These are phyloP conservation scores for Melanotaenia parkinsoni DNA, from an alignment of 2,797 vertebrate species.

Conservation along the genomic window DNA sequence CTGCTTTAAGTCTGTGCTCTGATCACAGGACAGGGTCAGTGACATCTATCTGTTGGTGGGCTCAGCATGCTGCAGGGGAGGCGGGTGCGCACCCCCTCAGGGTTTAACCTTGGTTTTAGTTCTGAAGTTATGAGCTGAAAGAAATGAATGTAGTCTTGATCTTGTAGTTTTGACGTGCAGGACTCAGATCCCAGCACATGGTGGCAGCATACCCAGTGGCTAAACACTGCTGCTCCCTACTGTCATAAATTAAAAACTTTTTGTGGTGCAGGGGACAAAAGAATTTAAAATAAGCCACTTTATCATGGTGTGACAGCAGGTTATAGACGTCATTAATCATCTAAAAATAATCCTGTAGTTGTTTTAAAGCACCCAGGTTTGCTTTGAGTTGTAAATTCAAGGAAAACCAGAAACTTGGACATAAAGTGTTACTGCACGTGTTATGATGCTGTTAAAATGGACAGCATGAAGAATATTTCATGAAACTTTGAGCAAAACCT, in stretches of 20 bases:
- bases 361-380: not conserved
- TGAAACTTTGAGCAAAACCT: constrained; percentile 1
- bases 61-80: constrained; percentile 23
- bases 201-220: constrained; percentile 75
- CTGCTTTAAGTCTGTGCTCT: constrained; percentile 53
- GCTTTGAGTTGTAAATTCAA: constrained; percentile 15
- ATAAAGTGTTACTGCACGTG: not conserved
- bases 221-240: not conserved
- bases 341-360: not conserved
- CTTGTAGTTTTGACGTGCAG: constrained; percentile 51
- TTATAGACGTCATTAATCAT: constrained; percentile 23
- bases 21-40: constrained; percentile 61
- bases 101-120: constrained; percentile 27
- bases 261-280: constrained; percentile 9
- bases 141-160: constrained; percentile 24
- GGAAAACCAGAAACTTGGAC: constrained; percentile 18
- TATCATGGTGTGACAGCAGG: not conserved
- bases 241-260: not conserved
- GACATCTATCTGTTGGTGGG: constrained; percentile 50
- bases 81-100: not conserved
- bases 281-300: constrained; percentile 3
- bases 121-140: constrained; percentile 38
- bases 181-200: constrained; percentile 73
- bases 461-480: not conserved
- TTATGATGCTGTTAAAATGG: not conserved